Percentiles rank a stretch among this genome's conserved stretches.
Evolutionary conservation across 2,888 invertebrate species (phyloP).

Genomic region (Trissoscelio sp.): DNA sequence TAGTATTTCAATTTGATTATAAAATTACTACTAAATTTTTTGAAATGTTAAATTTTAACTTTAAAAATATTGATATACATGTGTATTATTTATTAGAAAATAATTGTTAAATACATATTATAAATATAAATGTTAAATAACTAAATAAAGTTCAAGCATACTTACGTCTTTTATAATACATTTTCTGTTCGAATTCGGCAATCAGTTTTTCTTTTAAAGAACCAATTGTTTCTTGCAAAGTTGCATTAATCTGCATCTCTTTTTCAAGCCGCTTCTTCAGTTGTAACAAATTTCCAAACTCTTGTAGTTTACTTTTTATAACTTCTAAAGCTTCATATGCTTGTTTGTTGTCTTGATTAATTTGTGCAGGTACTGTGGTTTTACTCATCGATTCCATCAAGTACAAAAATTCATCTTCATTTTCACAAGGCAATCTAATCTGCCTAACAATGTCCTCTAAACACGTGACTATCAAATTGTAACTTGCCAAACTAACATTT

Average conservation of each 20-base stretch:
- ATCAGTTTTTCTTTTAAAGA: constrained; percentile 38
- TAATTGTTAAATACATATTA: too few species aligned
- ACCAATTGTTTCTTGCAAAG: constrained; percentile 34
- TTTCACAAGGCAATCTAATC: constrained; percentile 78
- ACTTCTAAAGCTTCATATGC: constrained; percentile 85
- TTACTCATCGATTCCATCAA: constrained; percentile 18
- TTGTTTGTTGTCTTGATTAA: constrained; percentile 84
- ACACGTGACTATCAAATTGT: constrained; percentile 81
- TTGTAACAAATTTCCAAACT: constrained; percentile 86
- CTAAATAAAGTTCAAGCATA: background rate
- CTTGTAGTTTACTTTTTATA: constrained; percentile 85
- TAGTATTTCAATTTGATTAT: too few species aligned
- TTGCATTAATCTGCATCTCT: constrained; percentile 83
- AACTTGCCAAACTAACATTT: constrained; percentile 85
- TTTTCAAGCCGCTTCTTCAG: constrained; percentile 85
- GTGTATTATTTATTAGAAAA: too few species aligned
- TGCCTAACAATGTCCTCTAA: constrained; percentile 85
- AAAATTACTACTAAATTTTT: too few species aligned
- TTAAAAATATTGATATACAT: too few species aligned
- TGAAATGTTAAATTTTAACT: too few species aligned
- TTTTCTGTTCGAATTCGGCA: constrained; percentile 24
- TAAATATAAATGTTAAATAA: too few species aligned
- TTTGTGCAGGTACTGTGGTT: constrained; percentile 14
- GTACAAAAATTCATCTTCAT: constrained; percentile 30
- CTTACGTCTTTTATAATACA: constrained; percentile 56